Base-by-base conservation (phyloP, 2,113 vertebrate species). In the Charadrius vociferus region DNA sequence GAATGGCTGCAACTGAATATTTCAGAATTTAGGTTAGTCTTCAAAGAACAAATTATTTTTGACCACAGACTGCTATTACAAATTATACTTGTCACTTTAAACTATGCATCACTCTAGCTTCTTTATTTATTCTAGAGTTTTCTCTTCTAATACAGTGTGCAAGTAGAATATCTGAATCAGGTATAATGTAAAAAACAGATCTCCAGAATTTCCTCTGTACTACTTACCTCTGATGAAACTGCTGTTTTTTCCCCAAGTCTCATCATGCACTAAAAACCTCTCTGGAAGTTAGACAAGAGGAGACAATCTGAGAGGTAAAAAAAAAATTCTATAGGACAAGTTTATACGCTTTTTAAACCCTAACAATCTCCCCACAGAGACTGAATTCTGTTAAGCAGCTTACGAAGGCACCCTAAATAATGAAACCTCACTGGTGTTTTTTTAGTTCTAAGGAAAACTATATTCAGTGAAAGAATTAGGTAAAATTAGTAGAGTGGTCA, bases 231-330 rank as follows among this genome's bases (percentile, higher is more conserved):
- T 5, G 4, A 10, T 63, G 29, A 73, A 86, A 82, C 32, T 2
- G 30, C 36, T 29, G 4, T 1, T 12, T 88, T 26, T 5, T 0
- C 6, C 3, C 8, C 4, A 22, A 50, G 0, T 15, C 34, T 47
- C 22, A 3, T 5, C 6, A 49, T 8, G 9, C 36, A 50, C 7
- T 82, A n/a, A 88, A 75, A 68, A n/a, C 1, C n/a, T 79, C 7
- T 45, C 14, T 66, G 32, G 22, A 88, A 58, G 3, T 61, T 62
- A 53, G 24, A 41, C 3, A 80, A 49, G 10, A 50, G 6, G 36
- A 72, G 5, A 43, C 9, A 75, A 58, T 7, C 3, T 66, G 82
- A 39, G 20, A 66, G 18, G 12, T 29, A 36, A 55, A 53, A 89
- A 53, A 89, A 58, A 39, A 53, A 16, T 15, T 20, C 20, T 52